Evolutionary conservation across 2,113 vertebrate genomes (phyloP), one percentile per base, ranked within the genome.

Genomic region (Pao palembangensis): DNA sequence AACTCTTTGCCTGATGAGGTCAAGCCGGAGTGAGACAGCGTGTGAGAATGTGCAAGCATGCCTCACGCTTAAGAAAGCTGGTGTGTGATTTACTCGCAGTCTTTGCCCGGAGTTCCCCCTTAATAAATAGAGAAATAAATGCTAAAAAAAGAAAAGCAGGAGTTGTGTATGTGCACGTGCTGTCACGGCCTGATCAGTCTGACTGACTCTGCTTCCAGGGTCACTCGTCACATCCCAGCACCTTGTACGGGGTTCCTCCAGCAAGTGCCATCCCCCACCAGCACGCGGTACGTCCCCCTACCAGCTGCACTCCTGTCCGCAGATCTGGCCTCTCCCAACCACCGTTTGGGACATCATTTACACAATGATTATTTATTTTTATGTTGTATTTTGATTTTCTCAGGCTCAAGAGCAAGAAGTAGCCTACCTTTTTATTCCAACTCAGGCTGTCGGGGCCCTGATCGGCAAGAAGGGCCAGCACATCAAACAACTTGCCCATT

Each of bases 401-500:
- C 89, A 98, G 93, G 76, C 87, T 80, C 91, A 91, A 0, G 95
- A 96, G 81, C 96, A 98, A 90, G 96, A 98, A 87, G 92, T 96
- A 0, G 94, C 94, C 83, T 95, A 94, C 76, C 90, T 98, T 84
- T 98, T 96, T 89, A 95, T 98, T 90, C 96, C 96, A 1, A 95
- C 93, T 7, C 95, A 97, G 88, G 94, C 96, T 0, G 96, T 98
- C 59, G 96, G 96, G 6, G 95, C 95, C 79, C 92, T 98, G 83
- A 98, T 98, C 0, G 96, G 96, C 51, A 98, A 96, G 88, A 98
- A 98, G 79, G 96, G 96, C 23, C 94, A 95, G 46, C 94, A 98
- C 83, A 98, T 98, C 85, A 98, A 96, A 76, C 94, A 98, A 77
- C 91, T 98, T 53, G 95, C 95, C 6, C 91, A 94, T 69, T 98